These are phyloP conservation scores for Chamaea fasciata DNA, from an alignment of 2,113 vertebrate genomes.

Conservation along the genomic window DNA sequence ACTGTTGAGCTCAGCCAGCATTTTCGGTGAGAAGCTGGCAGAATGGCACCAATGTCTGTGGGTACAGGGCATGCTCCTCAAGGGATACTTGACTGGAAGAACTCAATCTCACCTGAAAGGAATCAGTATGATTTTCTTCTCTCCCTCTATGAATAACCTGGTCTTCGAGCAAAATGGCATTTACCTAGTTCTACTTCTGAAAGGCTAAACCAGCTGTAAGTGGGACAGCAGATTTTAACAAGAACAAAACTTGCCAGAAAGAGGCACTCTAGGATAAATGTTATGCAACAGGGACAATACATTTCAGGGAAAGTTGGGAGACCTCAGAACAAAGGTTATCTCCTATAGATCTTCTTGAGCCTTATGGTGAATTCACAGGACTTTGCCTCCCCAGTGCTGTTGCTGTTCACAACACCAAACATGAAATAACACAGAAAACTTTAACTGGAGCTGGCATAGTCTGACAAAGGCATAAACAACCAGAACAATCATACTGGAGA, in stretches of 20 bases:
- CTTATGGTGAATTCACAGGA: fast-evolving
- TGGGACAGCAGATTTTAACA: neutral
- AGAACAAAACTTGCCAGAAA: neutral
- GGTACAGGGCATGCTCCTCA: neutral
- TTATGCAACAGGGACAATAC: neutral
- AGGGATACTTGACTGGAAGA: neutral
- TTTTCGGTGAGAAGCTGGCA: fast-evolving
- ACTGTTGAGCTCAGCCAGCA: fast-evolving
- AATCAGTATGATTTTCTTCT: neutral
- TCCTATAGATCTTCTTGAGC: fast-evolving
- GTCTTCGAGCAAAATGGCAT: neutral
- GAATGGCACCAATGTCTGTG: neutral
- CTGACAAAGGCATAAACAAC: neutral
- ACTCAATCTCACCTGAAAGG: neutral
- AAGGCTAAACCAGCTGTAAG: neutral
- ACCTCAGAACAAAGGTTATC: neutral
- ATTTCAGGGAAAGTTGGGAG: neutral
- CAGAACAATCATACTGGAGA: neutral
- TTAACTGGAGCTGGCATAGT: neutral
- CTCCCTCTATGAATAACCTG: neutral
- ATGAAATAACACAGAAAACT: neutral
- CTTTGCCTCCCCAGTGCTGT: neutral
- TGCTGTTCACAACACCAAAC: neutral
- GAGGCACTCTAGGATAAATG: neutral
- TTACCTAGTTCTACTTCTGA: neutral